phyloP scores from a whole-genome alignment of 2,888 invertebrate species.

The Hydraecia micacea region DNA sequence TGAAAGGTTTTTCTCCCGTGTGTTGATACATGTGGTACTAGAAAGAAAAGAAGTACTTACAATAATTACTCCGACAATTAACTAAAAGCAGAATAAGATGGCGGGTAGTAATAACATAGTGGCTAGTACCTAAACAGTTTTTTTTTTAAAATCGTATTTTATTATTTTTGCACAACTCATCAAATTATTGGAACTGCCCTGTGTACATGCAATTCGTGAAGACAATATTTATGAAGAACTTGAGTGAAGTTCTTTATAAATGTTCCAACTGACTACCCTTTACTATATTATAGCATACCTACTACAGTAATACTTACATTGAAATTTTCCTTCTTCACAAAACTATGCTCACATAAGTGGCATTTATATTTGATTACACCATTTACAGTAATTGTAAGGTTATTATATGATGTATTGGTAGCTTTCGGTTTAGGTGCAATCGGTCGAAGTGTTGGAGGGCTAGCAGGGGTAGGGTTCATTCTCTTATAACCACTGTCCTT shows the following conservation, averaged over 20 bases:
- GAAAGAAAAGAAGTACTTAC: slow-evolving; percentile 61
- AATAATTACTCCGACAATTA: too few relatives aligned
- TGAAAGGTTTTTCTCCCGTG: slow-evolving; percentile 97
- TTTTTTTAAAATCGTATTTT: too few relatives aligned
- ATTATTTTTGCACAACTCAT: background rate
- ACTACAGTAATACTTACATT: slow-evolving; percentile 73
- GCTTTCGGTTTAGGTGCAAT: slow-evolving; percentile 50
- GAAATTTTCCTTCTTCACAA: slow-evolving; percentile 81
- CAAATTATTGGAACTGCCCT: background rate
- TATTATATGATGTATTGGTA: slow-evolving; percentile 51
- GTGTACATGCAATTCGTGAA: background rate
- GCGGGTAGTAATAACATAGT: background rate
- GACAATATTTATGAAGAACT: background rate
- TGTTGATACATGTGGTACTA: slow-evolving; percentile 91
- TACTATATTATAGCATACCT: background rate
- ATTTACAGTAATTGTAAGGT: slow-evolving; percentile 69
- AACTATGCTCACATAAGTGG: slow-evolving; percentile 79
- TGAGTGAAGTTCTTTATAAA: background rate
- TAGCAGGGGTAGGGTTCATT: slow-evolving; percentile 19
- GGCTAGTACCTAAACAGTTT: background rate
- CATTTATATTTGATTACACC: slow-evolving; percentile 80
- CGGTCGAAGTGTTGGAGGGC: slow-evolving; percentile 33
- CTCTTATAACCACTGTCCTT: slow-evolving; percentile 54
- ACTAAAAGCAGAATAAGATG: background rate
- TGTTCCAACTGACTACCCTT: background rate